These are phyloP conservation scores for Galerucella pusilla DNA, from an alignment of 2,888 invertebrate genomes.

Conservation along the genomic window DNA sequence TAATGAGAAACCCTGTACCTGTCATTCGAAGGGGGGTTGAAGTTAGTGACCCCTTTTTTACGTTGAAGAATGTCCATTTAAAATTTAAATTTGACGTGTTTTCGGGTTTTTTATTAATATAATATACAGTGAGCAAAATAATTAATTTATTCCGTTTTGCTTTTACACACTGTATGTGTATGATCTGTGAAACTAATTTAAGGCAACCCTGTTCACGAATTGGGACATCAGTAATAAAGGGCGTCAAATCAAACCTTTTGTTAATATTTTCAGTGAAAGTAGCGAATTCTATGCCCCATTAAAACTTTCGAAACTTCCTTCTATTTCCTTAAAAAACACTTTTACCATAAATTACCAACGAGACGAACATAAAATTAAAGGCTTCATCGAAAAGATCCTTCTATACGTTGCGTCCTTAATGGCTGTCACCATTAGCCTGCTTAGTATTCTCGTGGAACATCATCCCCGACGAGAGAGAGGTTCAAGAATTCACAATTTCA, in stretches of 20 bases:
- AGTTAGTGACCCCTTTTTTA: too few species aligned
- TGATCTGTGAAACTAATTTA: too few species aligned
- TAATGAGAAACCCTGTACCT: too few species aligned
- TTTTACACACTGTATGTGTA: too few species aligned
- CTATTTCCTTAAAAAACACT: slow-evolving; percentile 11
- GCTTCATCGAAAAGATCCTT: slow-evolving; percentile 9
- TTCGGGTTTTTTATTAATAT: too few species aligned
- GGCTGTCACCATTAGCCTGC: slow-evolving; percentile 33
- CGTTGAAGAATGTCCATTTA: too few species aligned
- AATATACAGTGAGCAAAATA: too few species aligned
- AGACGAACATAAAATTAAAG: slow-evolving; percentile 9
- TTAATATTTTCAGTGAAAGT: slow-evolving; percentile 2
- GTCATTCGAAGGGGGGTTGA: too few species aligned
- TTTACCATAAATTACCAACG: slow-evolving; percentile 9
- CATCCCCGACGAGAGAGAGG: slow-evolving; percentile 16
- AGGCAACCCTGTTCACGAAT: too few species aligned
- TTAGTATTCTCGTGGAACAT: slow-evolving; percentile 34
- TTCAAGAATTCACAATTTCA: slow-evolving; percentile 35
- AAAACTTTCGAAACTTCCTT: not conserved
- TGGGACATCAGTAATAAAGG: too few species aligned
- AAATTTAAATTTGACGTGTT: too few species aligned
- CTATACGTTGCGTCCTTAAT: slow-evolving; percentile 24
- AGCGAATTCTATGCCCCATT: slow-evolving; percentile 2
- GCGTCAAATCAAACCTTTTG: not conserved
- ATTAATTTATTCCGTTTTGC: too few species aligned